These are phyloP conservation scores for Oxyteleia sp. DNA, from an alignment of 2,888 invertebrate species.

Conservation along the genomic window DNA sequence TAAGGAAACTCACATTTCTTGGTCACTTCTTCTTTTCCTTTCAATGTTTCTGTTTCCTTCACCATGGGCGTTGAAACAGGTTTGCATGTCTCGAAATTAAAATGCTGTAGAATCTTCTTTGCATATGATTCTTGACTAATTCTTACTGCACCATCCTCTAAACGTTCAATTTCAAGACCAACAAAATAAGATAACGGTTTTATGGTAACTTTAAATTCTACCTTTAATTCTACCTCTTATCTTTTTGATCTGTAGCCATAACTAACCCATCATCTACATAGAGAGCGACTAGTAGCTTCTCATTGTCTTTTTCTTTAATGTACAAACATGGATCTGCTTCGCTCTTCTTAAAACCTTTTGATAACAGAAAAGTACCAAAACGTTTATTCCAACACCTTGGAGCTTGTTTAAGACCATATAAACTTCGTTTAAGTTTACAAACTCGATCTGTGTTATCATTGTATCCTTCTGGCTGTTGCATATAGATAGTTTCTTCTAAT, in stretches of 20 bases:
- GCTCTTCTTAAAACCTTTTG: no score
- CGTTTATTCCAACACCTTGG: constrained; percentile 76
- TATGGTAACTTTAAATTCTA: no score
- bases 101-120: constrained; percentile 40
- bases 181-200: no score
- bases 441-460: constrained; percentile 68
- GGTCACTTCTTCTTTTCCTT: constrained; percentile 50
- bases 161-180: constrained; percentile 48
- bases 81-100: constrained; percentile 54
- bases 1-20: constrained; percentile 63
- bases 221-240: constrained; percentile 23
- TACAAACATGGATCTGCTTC: constrained; percentile 61
- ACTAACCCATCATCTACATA: constrained; percentile 64
- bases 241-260: constrained; percentile 25
- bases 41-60: constrained; percentile 42
- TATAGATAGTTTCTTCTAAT: constrained; percentile 73
- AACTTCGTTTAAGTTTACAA: constrained; percentile 76
- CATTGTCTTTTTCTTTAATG: constrained; percentile 26
- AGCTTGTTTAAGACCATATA: constrained; percentile 80
- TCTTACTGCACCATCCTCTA: constrained; percentile 30
- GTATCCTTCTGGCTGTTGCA: constrained; percentile 77
- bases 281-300: constrained; percentile 30
- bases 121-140: constrained; percentile 47
- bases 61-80: constrained; percentile 56
- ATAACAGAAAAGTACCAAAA: constrained; percentile 47